Evolutionary conservation across 2,797 vertebrate species (phyloP).

Genomic region (Lophotriccus pileatus): DNA sequence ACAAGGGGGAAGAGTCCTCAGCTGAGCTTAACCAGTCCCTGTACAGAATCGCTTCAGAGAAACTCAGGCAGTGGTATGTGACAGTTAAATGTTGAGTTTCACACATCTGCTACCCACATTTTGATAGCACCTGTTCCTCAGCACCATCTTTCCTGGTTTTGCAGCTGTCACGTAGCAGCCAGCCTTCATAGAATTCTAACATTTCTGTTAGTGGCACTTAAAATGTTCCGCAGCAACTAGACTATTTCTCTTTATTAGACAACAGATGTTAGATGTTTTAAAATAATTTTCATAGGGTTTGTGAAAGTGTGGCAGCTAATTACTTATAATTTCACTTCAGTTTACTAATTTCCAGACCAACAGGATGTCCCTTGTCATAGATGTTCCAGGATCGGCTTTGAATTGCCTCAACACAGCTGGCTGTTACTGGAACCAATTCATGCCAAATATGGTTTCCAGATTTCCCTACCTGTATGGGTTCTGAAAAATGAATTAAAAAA

Average conservation of each 20-base stretch:
- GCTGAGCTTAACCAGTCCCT: neutral
- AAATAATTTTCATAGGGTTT: slow-evolving; percentile 50
- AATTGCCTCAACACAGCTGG: slow-evolving; percentile 25
- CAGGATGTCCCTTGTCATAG: neutral
- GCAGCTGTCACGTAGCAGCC: neutral
- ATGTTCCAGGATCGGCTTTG: slow-evolving; percentile 30
- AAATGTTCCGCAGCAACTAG: slow-evolving; percentile 1
- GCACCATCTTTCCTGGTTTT: neutral
- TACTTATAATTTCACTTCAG: slow-evolving; percentile 63
- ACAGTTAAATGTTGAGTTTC: neutral
- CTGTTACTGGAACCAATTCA: neutral
- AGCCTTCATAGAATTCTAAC: neutral
- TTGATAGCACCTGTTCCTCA: neutral
- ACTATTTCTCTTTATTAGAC: slow-evolving; percentile 49
- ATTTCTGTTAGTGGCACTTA: slow-evolving; percentile 18
- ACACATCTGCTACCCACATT: neutral
- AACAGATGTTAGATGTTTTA: slow-evolving; percentile 50
- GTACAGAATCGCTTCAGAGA: neutral
- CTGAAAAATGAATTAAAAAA: neutral
- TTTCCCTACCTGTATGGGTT: neutral
- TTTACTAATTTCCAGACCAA: slow-evolving; percentile 64
- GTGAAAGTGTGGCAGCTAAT: slow-evolving; percentile 56
- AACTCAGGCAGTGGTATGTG: neutral
- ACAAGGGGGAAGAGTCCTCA: neutral
- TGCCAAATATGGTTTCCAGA: neutral